phyloP scores from a whole-genome alignment of 2,888 invertebrate genomes.

The Pedicia rivosa region DNA sequence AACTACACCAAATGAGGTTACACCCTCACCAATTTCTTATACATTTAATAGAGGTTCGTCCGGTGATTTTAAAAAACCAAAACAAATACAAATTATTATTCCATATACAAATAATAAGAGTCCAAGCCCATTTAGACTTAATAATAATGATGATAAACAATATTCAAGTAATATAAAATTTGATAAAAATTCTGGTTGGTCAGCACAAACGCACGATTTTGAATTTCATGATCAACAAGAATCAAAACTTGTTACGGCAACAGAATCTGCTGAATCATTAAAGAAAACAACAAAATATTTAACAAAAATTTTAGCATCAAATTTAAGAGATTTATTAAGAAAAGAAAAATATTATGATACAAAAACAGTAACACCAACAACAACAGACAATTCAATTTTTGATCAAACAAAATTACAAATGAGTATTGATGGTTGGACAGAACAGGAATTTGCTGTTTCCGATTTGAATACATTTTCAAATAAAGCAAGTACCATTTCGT shows the following conservation, averaged over 20 bases:
- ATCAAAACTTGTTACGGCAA: slow-evolving; percentile 31
- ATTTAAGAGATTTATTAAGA: slow-evolving; percentile 35
- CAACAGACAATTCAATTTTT: slow-evolving; percentile 37
- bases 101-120: slow-evolving; percentile 54
- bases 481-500: slow-evolving; percentile 36
- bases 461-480: slow-evolving; percentile 34
- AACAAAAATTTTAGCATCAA: slow-evolving; percentile 30
- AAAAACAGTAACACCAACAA: slow-evolving; percentile 8
- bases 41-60: slow-evolving; percentile 25
- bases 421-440: slow-evolving; percentile 75
- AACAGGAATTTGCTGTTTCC: slow-evolving; percentile 45
- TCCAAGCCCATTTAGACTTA: slow-evolving; percentile 35
- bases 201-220: not conserved
- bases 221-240: slow-evolving; percentile 33
- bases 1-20: slow-evolving; percentile 16
- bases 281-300: slow-evolving; percentile 25
- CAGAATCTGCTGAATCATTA: slow-evolving; percentile 20
- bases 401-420: slow-evolving; percentile 62
- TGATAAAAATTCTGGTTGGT: slow-evolving; percentile 13
- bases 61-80: slow-evolving; percentile 30
- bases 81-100: slow-evolving; percentile 63
- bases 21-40: slow-evolving; percentile 26
- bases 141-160: slow-evolving; percentile 24
- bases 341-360: slow-evolving; percentile 30
- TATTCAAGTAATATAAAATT: slow-evolving; percentile 11